Evolutionary conservation across 2,797 vertebrate genomes (phyloP), one percentile per base, ranked within the genome.

Genomic region (Eupleurogrammus muticus): DNA sequence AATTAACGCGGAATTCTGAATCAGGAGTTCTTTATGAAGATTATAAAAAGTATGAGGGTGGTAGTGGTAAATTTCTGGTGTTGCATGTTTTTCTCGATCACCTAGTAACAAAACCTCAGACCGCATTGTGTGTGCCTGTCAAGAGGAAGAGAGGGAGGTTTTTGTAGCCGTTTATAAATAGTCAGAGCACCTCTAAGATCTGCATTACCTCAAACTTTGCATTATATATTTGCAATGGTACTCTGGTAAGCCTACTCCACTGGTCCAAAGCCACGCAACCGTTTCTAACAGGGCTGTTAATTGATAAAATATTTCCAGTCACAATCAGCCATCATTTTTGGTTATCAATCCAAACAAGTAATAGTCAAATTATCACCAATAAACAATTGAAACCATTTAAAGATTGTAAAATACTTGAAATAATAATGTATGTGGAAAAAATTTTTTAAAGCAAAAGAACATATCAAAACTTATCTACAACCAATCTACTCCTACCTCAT

Each of bases 101-200:
- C 85, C 59, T 75, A 82, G 86, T 83, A 86, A 89, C 82, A 78
- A 90, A 89, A 92, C 90, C 92, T 87, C 91, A 90, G 86, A 91
- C 87, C 87, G 83, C 84, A 85, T 56, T 69, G 64, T 68, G 66
- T 66, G 34, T 11, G 74, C 48, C n/a, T 73, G 49, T 57, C 70
- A 40, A 49, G n/a, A 51, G 62, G 74, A 69, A 21, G 57, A 73
- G 58, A 46, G 50, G 54, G 35, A 20, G 49, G 36, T 32, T 62
- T 66, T 51, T 61, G 76, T 65, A 67, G 70, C 65, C 71, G 80
- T 81, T 77, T 83, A 86, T 71, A 89, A 88, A 91, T 87, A 90
- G 77, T 61, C 54, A 14, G 2, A 9, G 47, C 48, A 50, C 74
- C 3, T 5, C 16, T 62, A 38, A 66, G 32, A 76, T 28, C 13